These are phyloP conservation scores for Cyclopterus lumpus DNA, from an alignment of 2,797 vertebrate species.

Conservation along the genomic window DNA sequence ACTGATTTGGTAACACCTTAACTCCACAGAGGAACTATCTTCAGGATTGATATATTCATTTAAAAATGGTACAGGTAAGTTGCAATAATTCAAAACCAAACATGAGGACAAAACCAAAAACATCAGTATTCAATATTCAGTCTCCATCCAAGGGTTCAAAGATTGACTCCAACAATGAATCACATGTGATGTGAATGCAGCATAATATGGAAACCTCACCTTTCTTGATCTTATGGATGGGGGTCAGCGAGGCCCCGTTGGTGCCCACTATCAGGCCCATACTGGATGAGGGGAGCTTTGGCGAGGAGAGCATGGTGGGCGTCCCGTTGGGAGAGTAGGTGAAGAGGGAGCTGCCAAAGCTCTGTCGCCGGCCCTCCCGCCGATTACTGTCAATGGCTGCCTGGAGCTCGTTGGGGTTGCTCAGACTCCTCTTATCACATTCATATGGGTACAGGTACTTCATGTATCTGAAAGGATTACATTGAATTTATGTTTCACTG, in stretches of 20 bases:
- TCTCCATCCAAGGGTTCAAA: neutral
- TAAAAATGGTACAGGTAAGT: neutral
- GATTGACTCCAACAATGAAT: neutral
- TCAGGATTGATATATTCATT: neutral
- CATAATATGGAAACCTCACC: conserved; percentile 79
- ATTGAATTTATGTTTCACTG: neutral
- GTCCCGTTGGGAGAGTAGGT: conserved; percentile 93
- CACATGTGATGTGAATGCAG: neutral
- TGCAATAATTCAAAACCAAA: neutral
- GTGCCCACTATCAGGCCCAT: conserved; percentile 85
- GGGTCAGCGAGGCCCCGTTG: conserved; percentile 87
- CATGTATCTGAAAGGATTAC: conserved; percentile 89
- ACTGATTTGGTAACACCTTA: neutral
- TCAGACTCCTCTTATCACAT: conserved; percentile 94
- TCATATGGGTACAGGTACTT: conserved; percentile 98
- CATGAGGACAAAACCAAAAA: neutral
- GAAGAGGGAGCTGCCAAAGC: conserved; percentile 93
- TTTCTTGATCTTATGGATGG: conserved; percentile 94
- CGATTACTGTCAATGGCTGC: conserved; percentile 97
- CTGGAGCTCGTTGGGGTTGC: conserved; percentile 97
- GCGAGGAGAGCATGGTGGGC: conserved; percentile 91
- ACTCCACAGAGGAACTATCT: neutral
- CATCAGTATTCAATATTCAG: neutral
- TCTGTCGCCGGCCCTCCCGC: conserved; percentile 92
- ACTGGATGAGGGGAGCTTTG: conserved; percentile 87